Percentiles rank a stretch among this genome's conserved stretches.
Evolutionary conservation across 2,113 vertebrate species (phyloP).

Genomic region (Xyrauchen texanus): DNA sequence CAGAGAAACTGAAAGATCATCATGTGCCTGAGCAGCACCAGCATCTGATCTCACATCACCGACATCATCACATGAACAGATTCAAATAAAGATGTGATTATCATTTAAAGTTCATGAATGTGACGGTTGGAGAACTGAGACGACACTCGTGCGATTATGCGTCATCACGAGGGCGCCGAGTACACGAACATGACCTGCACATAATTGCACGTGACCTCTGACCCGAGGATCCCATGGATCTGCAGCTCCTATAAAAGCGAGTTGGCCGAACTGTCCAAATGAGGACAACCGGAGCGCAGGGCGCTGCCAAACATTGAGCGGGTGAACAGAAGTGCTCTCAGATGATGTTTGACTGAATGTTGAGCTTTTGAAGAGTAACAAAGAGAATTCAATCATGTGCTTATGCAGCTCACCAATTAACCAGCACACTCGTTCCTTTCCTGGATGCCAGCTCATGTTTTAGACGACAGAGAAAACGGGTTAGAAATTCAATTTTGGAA

Average conservation of each 20-base stretch:
- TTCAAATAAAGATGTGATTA: neutral
- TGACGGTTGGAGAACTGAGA: neutral
- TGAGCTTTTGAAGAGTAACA: constrained; percentile 24
- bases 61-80: neutral
- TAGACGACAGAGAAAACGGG: too few relatives aligned
- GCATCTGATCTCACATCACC: neutral
- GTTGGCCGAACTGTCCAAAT: constrained; percentile 31
- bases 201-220: neutral
- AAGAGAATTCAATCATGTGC: too few relatives aligned
- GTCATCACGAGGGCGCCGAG: neutral
- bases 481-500: too few relatives aligned
- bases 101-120: neutral
- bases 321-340: constrained; percentile 3
- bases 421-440: too few relatives aligned
- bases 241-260: neutral
- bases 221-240: constrained; percentile 35
- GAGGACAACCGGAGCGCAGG: constrained; percentile 19
- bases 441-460: too few relatives aligned
- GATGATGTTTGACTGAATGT: neutral
- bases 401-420: too few relatives aligned
- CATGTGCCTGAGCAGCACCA: neutral
- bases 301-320: constrained; percentile 20
- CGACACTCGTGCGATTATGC: neutral
- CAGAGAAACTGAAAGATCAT: neutral
- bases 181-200: neutral